Evolutionary conservation across 2,797 vertebrate species (phyloP), one percentile per base, ranked within the genome.

Genomic region (Odontamblyopus lacepedii): DNA sequence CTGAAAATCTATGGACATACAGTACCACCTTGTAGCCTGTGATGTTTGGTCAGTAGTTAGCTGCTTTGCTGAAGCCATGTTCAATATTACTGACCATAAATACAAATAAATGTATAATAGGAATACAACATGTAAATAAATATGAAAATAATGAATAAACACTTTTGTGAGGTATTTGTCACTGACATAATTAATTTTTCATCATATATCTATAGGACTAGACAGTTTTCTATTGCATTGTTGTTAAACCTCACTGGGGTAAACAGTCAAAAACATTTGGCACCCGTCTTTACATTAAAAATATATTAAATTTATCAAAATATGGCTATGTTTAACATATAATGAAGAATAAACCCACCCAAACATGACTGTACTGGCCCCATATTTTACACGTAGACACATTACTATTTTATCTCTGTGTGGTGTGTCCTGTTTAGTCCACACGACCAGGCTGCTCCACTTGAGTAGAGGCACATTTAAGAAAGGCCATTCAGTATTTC

Each of bases 401-500:
- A 41, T 84, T n/a, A 62, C 13, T 59, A 65, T 76, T 76, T 67
- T 41, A 66, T 72, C 9, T 72, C 27, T 75, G 77, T 63, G 75
- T 23, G 44, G 48, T 35, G 65, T 80, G 51, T 82, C 76, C 71
- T 78, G 32, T 78, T 77, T 44, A 65, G 53, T 82, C 78, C 70
- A 77, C 76, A 76, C 74, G 72, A 88, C 84, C 64, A 82, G 41
- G 32, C 32, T 83, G 82, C 86, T 91, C 83, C 89, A 80, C 82
- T 88, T 83, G 85, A 88, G 88, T 87, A 94, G 93, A 94, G 93
- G 93, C 93, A 94, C 92, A 79, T 91, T 82, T 91, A 74, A 79
- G 91, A 93, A 95, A 94, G 92, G 92, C 92, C 91, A 93, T 92
- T 91, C 75, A 90, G 81, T 90, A 87, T 86, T 87, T 91, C 83